These are phyloP conservation scores for Dascyllus trimaculatus DNA, from an alignment of 2,113 vertebrate genomes.

Conservation along the genomic window DNA sequence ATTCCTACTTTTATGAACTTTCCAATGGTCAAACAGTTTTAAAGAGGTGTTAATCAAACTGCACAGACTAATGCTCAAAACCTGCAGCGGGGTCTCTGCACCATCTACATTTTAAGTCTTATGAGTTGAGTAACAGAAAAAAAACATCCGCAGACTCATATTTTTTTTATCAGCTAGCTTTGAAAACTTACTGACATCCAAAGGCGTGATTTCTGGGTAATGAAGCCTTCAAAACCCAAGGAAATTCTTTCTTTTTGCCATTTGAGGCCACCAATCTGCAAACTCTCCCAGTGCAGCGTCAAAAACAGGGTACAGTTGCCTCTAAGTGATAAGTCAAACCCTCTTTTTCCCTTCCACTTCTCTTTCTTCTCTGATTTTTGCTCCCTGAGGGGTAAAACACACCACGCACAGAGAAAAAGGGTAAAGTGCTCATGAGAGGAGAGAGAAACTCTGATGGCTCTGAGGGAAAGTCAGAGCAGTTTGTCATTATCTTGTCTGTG, in stretches of 20 bases:
- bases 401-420: neutral
- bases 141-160: neutral
- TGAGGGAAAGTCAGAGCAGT: constrained; percentile 63
- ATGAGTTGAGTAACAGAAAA: neutral
- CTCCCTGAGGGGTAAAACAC: constrained; percentile 22
- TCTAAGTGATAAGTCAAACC: neutral
- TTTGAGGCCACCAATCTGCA: neutral
- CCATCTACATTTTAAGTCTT: neutral
- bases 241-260: neutral
- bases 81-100: neutral
- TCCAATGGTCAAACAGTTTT: no score
- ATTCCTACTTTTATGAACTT: no score
- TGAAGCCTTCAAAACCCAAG: neutral
- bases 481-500: constrained; percentile 70
- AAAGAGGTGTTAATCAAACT: no score
- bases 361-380: neutral
- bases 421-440: constrained; percentile 24
- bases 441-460: constrained; percentile 44
- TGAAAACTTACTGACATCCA: no score
- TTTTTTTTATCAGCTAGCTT: no score
- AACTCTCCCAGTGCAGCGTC: neutral
- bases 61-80: no score
- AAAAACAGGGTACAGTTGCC: neutral
- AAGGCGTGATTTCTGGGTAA: neutral
- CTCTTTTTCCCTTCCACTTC: neutral